Evolutionary conservation across 2,888 invertebrate genomes (phyloP).

Genomic region (Caenorhabditis sulstoni): DNA sequence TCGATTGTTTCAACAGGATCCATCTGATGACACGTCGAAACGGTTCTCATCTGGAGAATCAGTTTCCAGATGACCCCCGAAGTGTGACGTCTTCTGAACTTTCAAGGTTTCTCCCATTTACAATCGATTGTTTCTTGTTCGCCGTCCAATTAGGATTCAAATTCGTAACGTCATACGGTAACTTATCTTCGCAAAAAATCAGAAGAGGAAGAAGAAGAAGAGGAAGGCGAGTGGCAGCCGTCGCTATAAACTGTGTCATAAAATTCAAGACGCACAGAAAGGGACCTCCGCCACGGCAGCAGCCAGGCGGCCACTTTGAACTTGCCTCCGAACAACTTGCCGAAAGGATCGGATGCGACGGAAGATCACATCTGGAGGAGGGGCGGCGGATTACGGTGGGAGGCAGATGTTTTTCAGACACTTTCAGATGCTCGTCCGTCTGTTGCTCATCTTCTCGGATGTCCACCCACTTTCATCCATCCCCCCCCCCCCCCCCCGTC

Average conservation of each 20-base stretch:
- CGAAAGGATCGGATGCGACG: slow-evolving; percentile 16
- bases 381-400: slow-evolving; percentile 2
- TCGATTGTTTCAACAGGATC: no score
- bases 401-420: background rate
- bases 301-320: slow-evolving; percentile 40
- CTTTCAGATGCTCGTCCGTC: slow-evolving; percentile 4
- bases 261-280: slow-evolving; percentile 44
- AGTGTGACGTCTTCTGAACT: no score
- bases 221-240: slow-evolving; percentile 33
- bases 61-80: no score
- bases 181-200: slow-evolving; percentile 44
- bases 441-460: slow-evolving; percentile 1
- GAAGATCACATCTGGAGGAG: slow-evolving; percentile 25
- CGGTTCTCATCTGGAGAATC: no score
- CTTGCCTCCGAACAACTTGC: slow-evolving; percentile 43
- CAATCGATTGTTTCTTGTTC: background rate
- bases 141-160: background rate
- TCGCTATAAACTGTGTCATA: slow-evolving; percentile 44
- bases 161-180: slow-evolving; percentile 29
- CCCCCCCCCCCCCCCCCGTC: no score
- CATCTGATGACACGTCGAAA: no score
- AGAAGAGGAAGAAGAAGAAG: background rate
- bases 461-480: no score
- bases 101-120: background rate
- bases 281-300: slow-evolving; percentile 27